Evolutionary conservation across 2,113 vertebrate species (phyloP).

Genomic region (Theristicus caerulescens): DNA sequence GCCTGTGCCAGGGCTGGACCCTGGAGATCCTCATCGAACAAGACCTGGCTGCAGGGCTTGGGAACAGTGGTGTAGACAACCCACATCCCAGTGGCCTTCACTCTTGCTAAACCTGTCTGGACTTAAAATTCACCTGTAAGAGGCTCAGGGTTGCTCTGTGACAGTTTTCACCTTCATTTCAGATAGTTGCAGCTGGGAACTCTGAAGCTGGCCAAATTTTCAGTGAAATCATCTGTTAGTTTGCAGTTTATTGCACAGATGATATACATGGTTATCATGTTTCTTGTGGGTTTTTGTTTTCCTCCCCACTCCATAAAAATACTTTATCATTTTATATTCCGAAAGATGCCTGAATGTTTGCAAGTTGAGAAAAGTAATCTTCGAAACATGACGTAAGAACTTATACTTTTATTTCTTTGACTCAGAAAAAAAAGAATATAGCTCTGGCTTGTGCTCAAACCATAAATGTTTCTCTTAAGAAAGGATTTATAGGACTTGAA

Average conservation of each 20-base stretch:
- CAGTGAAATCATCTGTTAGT: neutral
- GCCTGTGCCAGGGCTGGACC: neutral
- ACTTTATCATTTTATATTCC: neutral
- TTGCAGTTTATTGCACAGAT: neutral
- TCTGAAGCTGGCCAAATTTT: neutral
- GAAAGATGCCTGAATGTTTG: neutral
- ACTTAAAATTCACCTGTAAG: too few species aligned
- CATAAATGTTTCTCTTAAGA: neutral
- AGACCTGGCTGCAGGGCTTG: neutral
- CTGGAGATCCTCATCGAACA: neutral
- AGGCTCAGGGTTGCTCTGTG: neutral
- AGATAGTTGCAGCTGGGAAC: neutral
- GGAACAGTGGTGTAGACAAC: neutral
- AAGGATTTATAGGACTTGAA: neutral
- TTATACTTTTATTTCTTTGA: neutral
- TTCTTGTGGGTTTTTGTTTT: slow-evolving; percentile 19
- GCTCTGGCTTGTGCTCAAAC: neutral
- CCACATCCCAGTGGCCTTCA: neutral
- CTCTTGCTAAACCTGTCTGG: neutral
- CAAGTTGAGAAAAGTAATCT: neutral
- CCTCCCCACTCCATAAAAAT: neutral
- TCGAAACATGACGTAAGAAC: neutral
- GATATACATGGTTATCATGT: neutral
- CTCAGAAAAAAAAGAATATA: neutral
- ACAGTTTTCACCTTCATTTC: neutral